Evolutionary conservation across 2,797 vertebrate species (phyloP), one percentile per base, ranked within the genome.

Genomic region (Carduelis carduelis): DNA sequence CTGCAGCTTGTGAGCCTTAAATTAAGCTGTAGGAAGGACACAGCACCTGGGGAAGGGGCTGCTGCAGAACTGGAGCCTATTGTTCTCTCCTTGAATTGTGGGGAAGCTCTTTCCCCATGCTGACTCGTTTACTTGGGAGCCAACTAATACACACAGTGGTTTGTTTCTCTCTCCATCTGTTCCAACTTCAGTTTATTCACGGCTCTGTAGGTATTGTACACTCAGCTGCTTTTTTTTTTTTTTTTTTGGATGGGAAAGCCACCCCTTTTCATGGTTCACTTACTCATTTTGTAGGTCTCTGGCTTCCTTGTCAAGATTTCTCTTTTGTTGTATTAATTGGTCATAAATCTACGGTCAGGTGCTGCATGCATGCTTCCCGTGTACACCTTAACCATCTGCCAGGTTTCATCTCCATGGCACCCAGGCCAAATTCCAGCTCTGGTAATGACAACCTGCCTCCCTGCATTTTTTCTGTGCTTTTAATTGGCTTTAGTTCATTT

Each of bases 371-470:
- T 94, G 92, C 87, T 96, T 94, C 72, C 91, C 10, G 0, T 89
- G 92, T 94, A 87, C 91, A 97, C 93, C 95, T 97, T 95, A 77
- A 89, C 95, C 95, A 96, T 97, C 95, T 97, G 96, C 92, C 18
- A 30, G n/a, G 61, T 59, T 96, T 83, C 94, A 96, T 96, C 92
- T 96, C 96, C 95, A 96, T 97, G 95, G 95, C 63, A 83, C 85
- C 91, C 87, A 93, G 95, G 95, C 91, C 95, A 95, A 94, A 93
- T 95, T 96, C 91, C 95, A 95, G 87, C 74, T 91, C 85, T 88
- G 91, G 61, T 75, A 94, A 89, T 41, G 85, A 94, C 92, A 96
- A 78, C 85, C 63, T 92, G 85, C 82, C 79, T 93, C 50, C 69
- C 34, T 1, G 8, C 34, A 22, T 91, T 89, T 90, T 74, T 26